Evolutionary conservation across 2,113 vertebrate genomes (phyloP).

Genomic region (Rhinolophus sinicus): DNA sequence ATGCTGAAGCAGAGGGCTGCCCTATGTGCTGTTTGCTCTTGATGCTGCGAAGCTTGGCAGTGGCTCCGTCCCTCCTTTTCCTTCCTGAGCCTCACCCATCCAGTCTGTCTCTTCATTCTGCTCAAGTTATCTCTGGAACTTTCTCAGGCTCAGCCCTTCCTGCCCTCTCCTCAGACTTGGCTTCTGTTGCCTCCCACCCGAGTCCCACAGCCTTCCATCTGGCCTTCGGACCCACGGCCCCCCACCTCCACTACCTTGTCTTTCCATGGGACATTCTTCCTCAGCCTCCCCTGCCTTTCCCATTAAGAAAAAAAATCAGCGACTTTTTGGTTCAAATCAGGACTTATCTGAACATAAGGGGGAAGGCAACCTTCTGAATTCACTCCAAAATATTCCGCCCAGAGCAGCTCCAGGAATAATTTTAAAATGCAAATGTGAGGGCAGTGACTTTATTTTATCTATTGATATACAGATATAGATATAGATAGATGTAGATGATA

Average conservation of each 20-base stretch:
- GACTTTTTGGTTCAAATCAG: not conserved
- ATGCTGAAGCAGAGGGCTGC: not conserved
- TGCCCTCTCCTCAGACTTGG: not conserved
- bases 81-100: not conserved
- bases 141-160: not conserved
- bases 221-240: not conserved
- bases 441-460: not conserved
- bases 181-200: not conserved
- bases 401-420: not conserved
- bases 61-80: not conserved
- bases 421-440: not conserved
- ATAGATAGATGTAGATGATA: no score
- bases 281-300: not conserved
- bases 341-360: not conserved
- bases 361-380: not conserved
- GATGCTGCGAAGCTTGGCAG: not conserved
- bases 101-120: not conserved
- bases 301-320: not conserved
- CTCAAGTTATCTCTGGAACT: not conserved
- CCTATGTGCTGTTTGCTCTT: not conserved
- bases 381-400: not conserved
- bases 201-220: not conserved
- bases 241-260: not conserved
- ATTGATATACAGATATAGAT: not conserved
- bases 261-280: not conserved